Evolutionary conservation across 2,797 vertebrate genomes (phyloP).

Genomic region (Sebastes cheni): DNA sequence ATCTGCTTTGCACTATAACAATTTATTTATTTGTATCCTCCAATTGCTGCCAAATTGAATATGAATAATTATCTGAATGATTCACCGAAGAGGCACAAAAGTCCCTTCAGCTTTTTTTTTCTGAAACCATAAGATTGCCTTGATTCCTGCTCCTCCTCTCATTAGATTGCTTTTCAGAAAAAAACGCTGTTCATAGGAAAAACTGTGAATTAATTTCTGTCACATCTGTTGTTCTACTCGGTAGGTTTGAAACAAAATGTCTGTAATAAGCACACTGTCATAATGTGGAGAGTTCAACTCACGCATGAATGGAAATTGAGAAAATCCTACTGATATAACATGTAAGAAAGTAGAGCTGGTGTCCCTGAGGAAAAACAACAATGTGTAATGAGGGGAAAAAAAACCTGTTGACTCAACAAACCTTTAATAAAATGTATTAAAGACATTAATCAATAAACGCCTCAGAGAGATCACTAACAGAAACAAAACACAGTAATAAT

Average conservation of each 20-base stretch:
- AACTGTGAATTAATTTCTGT: not conserved
- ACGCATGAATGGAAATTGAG: not conserved
- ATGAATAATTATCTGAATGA: not conserved
- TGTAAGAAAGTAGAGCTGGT: not conserved
- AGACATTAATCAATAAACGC: not conserved
- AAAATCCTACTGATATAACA: not conserved
- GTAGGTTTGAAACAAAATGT: not conserved
- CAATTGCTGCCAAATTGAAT: accelerated
- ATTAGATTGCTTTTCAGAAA: not conserved
- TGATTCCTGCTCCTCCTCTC: not conserved
- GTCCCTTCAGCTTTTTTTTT: not conserved
- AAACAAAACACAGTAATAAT: not conserved
- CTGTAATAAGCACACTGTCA: not conserved
- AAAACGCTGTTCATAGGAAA: not conserved
- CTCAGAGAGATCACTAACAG: not conserved
- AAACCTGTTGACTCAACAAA: not conserved
- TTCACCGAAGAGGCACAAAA: not conserved
- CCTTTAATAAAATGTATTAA: not conserved
- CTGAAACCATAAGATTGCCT: not conserved
- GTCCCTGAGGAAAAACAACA: not conserved
- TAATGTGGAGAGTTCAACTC: not conserved
- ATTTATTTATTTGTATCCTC: not conserved
- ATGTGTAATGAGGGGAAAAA: not conserved
- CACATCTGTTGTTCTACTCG: not conserved
- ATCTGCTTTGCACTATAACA: not conserved